These are phyloP conservation scores for Eupithecia subfuscata DNA, from an alignment of 2,888 invertebrate species.

Conservation along the genomic window DNA sequence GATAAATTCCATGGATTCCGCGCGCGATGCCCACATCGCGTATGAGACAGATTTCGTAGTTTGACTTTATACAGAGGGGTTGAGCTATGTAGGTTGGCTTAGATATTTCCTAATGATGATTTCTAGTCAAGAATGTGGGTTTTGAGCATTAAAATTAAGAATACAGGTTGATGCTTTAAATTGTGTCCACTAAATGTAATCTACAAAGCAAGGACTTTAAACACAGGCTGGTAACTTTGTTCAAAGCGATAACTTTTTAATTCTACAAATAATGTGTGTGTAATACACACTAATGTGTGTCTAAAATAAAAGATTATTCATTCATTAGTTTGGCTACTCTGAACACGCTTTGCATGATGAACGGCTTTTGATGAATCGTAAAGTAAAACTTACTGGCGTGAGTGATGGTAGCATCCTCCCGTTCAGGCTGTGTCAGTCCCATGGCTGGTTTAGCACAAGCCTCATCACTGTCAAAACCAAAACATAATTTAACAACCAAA, in stretches of 20 bases:
- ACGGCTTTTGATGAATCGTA: background rate
- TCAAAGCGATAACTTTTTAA: too few relatives aligned
- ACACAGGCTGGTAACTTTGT: background rate
- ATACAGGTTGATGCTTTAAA: background rate
- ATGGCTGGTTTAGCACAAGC: conserved; percentile 76
- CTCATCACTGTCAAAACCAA: conserved; percentile 68
- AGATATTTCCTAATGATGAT: background rate
- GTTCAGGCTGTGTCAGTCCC: conserved; percentile 73
- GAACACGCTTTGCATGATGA: background rate
- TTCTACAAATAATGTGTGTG: too few relatives aligned
- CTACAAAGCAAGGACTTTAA: background rate
- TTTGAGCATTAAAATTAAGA: background rate
- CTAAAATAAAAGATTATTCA: too few relatives aligned
- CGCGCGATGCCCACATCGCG: background rate
- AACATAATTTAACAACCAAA: background rate
- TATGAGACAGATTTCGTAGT: background rate
- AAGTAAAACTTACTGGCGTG: conserved; percentile 56
- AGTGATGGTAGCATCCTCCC: conserved; percentile 62
- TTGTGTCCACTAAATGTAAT: background rate
- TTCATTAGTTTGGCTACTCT: background rate
- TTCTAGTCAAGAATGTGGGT: background rate
- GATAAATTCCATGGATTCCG: too few relatives aligned
- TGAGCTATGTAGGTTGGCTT: background rate
- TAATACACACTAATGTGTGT: too few relatives aligned
- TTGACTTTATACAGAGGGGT: background rate